phyloP scores from a whole-genome alignment of 2,888 invertebrate genomes.

The Leptothorax acervorum region DNA sequence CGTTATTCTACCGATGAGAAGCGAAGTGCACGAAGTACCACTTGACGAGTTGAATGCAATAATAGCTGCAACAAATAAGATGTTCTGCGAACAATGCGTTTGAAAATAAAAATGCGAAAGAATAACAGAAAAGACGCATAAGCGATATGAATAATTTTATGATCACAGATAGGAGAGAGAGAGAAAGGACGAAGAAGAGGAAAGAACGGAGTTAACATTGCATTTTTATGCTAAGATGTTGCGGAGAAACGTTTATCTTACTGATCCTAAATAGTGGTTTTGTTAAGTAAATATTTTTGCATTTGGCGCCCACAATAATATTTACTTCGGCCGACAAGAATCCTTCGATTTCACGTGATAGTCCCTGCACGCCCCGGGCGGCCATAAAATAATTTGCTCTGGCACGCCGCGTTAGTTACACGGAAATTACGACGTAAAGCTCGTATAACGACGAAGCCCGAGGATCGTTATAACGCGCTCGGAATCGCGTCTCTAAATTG shows the following conservation, averaged over 20 bases:
- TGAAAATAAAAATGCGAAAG: neutral
- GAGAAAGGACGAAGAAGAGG: neutral
- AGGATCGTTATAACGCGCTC: slow-evolving; percentile 14
- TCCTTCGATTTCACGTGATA: slow-evolving; percentile 29
- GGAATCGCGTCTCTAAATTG: slow-evolving; percentile 7
- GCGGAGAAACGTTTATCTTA: neutral
- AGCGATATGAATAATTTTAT: neutral
- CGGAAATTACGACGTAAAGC: slow-evolving; percentile 25
- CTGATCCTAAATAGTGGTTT: neutral
- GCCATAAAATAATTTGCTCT: slow-evolving; percentile 27
- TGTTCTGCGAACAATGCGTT: neutral
- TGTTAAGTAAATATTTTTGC: slow-evolving; percentile 25
- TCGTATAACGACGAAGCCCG: slow-evolving; percentile 11
- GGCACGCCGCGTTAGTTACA: slow-evolving; percentile 17
- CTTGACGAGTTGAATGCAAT: neutral
- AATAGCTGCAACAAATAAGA: neutral
- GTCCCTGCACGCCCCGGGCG: neutral
- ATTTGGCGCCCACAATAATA: slow-evolving; percentile 23
- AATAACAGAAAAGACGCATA: neutral
- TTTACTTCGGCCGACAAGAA: slow-evolving; percentile 17
- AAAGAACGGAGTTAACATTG: neutral
- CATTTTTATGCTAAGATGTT: slow-evolving; percentile 14
- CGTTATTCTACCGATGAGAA: neutral
- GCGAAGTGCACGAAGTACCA: neutral
- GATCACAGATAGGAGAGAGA: too few species aligned